Evolutionary conservation across 2,797 vertebrate species (phyloP).

Genomic region (Sebastes kiyomatsui): DNA sequence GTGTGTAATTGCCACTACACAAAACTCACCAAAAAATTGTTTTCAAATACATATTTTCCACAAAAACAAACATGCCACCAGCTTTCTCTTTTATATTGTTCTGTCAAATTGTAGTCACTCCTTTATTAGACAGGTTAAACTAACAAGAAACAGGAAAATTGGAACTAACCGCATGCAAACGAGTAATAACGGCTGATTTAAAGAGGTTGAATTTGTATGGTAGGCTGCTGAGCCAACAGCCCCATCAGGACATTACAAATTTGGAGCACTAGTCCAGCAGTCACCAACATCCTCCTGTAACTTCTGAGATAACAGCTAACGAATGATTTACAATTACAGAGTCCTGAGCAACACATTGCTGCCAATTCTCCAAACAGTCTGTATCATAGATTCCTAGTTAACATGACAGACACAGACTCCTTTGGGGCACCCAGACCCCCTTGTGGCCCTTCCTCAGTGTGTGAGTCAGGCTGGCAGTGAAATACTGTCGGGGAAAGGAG

Average conservation of each 20-base stretch:
- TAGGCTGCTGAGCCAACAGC: not conserved
- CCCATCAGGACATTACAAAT: not conserved
- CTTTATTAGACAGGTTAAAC: constrained; percentile 1
- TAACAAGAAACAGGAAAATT: constrained; percentile 8
- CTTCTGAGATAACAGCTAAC: not conserved
- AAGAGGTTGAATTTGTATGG: constrained; percentile 15
- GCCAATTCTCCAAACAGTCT: constrained; percentile 35
- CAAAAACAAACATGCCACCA: not conserved
- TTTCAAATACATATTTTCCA: not conserved
- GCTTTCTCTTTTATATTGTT: not conserved
- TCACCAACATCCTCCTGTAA: not conserved
- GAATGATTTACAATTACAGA: constrained; percentile 12
- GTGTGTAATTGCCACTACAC: not conserved
- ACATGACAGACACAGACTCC: constrained; percentile 71
- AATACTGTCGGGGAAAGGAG: constrained; percentile 70
- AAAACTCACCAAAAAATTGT: not conserved
- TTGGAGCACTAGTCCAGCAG: not conserved
- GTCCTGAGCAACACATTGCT: constrained; percentile 21
- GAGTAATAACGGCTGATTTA: constrained; percentile 7
- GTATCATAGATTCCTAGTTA: constrained; percentile 59
- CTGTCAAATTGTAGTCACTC: not conserved
- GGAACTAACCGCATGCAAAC: not conserved
- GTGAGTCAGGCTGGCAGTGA: constrained; percentile 55
- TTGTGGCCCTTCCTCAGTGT: constrained; percentile 36
- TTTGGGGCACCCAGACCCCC: constrained; percentile 53